Evolutionary conservation across 1,140 invertebrate genomes (phyloP).

Genomic region (Rhopalosiphum maidis): DNA sequence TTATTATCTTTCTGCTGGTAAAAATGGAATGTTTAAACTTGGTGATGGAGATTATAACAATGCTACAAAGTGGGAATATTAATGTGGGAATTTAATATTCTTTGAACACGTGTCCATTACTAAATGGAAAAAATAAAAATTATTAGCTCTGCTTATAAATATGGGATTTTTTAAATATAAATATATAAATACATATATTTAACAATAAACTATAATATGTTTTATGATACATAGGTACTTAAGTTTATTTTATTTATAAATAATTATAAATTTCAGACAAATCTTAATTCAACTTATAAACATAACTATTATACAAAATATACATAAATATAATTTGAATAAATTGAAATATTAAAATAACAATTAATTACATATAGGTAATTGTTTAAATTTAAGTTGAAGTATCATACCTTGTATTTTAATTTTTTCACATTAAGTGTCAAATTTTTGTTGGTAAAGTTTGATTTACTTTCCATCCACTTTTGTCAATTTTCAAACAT

Average conservation of each 20-base stretch:
- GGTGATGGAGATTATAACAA: conserved; percentile 78
- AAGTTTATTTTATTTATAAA: neutral
- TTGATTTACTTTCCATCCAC: no score
- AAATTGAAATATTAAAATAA: neutral
- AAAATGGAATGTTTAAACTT: conserved; percentile 91
- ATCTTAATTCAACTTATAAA: neutral
- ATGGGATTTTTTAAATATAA: neutral
- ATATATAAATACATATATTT: neutral
- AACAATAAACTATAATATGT: neutral
- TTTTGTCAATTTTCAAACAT: no score
- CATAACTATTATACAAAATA: neutral
- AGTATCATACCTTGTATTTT: neutral
- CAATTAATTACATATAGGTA: neutral
- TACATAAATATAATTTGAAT: neutral
- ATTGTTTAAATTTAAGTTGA: neutral
- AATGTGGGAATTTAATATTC: conserved; percentile 63
- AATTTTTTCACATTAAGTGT: neutral
- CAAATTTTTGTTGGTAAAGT: neutral
- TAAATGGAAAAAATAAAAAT: neutral
- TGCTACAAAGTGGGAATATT: conserved; percentile 95
- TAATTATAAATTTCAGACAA: neutral
- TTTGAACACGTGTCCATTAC: neutral
- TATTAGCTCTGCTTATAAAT: neutral
- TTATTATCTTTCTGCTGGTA: conserved; percentile 87
- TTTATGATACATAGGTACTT: neutral